These are phyloP conservation scores for Apoderus coryli DNA, from an alignment of 2,888 invertebrate species.

Conservation along the genomic window DNA sequence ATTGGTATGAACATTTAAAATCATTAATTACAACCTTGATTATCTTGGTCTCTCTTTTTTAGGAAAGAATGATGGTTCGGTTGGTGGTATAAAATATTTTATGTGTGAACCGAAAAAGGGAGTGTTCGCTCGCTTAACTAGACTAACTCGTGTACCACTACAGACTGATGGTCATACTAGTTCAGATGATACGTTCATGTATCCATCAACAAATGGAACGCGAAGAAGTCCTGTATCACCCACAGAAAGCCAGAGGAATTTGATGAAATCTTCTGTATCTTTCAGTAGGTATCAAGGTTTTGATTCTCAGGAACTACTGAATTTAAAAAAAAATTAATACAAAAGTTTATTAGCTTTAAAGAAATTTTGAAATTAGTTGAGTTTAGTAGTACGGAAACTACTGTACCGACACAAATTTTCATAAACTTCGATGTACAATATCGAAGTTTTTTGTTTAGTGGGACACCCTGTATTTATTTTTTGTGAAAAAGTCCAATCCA, in stretches of 20 bases:
- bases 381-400: no score
- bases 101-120: constrained; percentile 86
- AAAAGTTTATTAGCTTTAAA: no score
- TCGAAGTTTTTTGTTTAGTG: no score
- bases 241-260: constrained; percentile 26
- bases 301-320: no score
- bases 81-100: constrained; percentile 84
- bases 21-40: background rate
- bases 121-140: constrained; percentile 82
- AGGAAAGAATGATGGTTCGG: constrained; percentile 96
- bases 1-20: constrained; percentile 48
- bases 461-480: no score
- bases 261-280: constrained; percentile 24
- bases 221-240: constrained; percentile 28
- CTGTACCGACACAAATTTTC: no score
- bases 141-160: constrained; percentile 62
- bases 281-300: no score
- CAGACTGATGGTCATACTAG: constrained; percentile 34
- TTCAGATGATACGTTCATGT: constrained; percentile 25
- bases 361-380: no score
- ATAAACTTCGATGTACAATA: no score
- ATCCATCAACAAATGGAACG: constrained; percentile 23
- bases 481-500: no score
- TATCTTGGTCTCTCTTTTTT: constrained; percentile 12
- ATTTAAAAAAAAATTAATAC: no score